phyloP scores from a whole-genome alignment of 2,888 invertebrate species.

The Cyclophora punctaria region DNA sequence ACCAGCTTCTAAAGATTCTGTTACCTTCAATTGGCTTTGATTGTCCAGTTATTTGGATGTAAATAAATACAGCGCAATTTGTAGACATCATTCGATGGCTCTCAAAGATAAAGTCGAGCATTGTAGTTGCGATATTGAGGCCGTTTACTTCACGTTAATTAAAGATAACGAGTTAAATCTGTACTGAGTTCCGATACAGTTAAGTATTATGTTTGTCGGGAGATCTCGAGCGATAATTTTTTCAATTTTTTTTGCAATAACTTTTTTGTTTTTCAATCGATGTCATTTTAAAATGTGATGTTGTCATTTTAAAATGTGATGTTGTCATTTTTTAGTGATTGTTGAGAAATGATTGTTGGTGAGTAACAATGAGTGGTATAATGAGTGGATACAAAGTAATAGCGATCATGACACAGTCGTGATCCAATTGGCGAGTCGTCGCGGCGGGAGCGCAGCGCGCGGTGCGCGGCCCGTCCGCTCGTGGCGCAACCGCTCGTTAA shows the following conservation, averaged over 20 bases:
- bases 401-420: slow-evolving; percentile 32
- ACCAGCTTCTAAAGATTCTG: too few relatives aligned
- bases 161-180: slow-evolving; percentile 48
- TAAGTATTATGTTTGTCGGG: slow-evolving; percentile 16
- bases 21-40: slow-evolving; percentile 31
- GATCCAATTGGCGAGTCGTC: slow-evolving; percentile 29
- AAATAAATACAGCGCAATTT: slow-evolving; percentile 56
- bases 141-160: slow-evolving; percentile 54
- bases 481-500: slow-evolving; percentile 62
- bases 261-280: neutral
- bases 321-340: too few relatives aligned
- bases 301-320: too few relatives aligned
- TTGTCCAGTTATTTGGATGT: slow-evolving; percentile 49
- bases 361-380: neutral
- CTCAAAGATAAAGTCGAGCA: slow-evolving; percentile 43
- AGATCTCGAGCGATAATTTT: slow-evolving; percentile 6
- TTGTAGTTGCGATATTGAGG: slow-evolving; percentile 52
- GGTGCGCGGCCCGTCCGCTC: slow-evolving; percentile 15
- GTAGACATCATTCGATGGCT: slow-evolving; percentile 51
- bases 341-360: too few relatives aligned
- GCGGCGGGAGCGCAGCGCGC: slow-evolving; percentile 19
- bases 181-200: slow-evolving; percentile 17
- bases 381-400: slow-evolving; percentile 18
- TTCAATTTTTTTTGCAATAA: neutral
- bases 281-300: too few relatives aligned